Conservation (phyloP, 2,113 vertebrate genomes). For the Thermophis baileyi region DNA sequence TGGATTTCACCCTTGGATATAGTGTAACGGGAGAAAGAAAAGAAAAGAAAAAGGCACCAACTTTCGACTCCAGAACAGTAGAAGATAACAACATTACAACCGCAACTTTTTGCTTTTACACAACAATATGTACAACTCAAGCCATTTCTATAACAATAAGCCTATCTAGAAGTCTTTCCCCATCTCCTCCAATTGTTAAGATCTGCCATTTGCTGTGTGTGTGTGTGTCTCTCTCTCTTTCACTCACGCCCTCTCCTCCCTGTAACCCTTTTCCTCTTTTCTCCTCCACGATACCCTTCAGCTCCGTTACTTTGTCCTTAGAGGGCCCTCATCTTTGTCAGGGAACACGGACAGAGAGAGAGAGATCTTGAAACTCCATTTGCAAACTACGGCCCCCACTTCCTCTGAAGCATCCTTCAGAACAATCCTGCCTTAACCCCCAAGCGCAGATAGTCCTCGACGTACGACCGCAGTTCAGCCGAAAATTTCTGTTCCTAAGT, state of each 20-base stretch:
- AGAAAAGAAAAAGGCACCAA: no score
- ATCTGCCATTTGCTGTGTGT: not conserved
- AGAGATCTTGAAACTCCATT: not conserved
- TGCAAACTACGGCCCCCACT: no score
- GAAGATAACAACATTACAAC: no score
- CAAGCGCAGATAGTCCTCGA: not conserved
- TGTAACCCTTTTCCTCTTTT: accelerated
- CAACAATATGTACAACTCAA: no score
- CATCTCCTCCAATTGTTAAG: not conserved
- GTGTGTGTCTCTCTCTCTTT: no score
- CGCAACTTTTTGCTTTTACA: no score
- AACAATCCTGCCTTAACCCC: accelerated
- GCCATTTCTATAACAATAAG: no score
- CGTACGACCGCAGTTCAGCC: not conserved
- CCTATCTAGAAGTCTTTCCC: no score
- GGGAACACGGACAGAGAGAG: not conserved
- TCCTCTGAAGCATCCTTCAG: not conserved
- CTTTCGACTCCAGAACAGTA: no score
- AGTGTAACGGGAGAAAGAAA: no score
- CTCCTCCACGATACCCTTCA: not conserved
- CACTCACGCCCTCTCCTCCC: no score
- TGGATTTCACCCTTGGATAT: no score
- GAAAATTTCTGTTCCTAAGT: not conserved
- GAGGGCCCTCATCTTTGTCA: not conserved
- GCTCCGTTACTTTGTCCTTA: not conserved